phyloP scores from a whole-genome alignment of 2,888 invertebrate species.

The Lamproptera curius region DNA sequence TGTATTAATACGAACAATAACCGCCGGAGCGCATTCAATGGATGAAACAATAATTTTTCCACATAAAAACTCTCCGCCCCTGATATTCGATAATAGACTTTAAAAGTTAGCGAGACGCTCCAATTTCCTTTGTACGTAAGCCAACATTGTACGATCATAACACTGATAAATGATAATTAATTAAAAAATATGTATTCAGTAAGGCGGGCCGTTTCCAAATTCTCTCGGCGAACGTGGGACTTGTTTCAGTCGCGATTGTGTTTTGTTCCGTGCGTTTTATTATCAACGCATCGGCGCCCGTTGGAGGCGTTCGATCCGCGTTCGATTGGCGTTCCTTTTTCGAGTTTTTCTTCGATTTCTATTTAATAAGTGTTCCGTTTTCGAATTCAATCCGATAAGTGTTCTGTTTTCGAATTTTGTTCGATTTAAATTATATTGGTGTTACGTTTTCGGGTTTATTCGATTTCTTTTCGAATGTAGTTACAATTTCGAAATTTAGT shows the following conservation, averaged over 20 bases:
- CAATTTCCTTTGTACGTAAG: too few relatives aligned
- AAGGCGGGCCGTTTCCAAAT: conserved; percentile 63
- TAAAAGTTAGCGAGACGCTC: too few relatives aligned
- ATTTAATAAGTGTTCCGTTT: too few relatives aligned
- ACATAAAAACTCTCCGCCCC: conserved; percentile 46
- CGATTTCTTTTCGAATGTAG: too few relatives aligned
- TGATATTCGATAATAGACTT: conserved; percentile 32
- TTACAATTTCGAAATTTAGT: not conserved
- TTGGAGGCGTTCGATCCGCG: not conserved
- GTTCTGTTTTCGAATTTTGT: too few relatives aligned
- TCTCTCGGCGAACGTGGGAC: conserved; percentile 38
- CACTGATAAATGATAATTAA: conserved; percentile 63
- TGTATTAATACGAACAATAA: conserved; percentile 63
- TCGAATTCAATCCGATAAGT: too few relatives aligned
- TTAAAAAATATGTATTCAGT: conserved; percentile 65
- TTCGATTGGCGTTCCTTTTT: not conserved
- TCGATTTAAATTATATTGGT: too few relatives aligned
- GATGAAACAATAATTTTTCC: conserved; percentile 65
- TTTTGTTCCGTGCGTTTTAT: conserved; percentile 1
- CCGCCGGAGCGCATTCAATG: conserved; percentile 59
- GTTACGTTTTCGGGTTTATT: too few relatives aligned
- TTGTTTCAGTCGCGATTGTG: conserved; percentile 11
- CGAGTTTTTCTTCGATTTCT: too few relatives aligned
- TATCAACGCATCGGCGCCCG: not conserved
- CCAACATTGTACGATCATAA: conserved; percentile 35